Evolutionary conservation across 37 sponge, comb jelly and placozoan species (phyloP).

Genomic region (Chondrilla cf. caribensis): DNA sequence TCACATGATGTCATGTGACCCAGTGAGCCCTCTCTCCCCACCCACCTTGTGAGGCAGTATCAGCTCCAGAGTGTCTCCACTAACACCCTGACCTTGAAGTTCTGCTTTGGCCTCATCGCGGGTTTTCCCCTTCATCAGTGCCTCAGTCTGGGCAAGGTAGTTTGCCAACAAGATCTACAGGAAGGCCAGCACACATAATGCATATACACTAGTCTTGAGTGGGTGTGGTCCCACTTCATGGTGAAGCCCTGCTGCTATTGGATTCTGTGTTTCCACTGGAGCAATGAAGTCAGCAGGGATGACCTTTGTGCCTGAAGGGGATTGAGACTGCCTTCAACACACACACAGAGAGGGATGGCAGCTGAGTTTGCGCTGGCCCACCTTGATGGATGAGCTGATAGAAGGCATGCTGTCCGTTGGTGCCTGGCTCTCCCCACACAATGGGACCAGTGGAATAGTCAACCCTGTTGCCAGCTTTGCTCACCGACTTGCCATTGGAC

Average conservation of each 20-base stretch:
- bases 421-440: conserved; percentile 99
- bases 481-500: conserved; percentile 94
- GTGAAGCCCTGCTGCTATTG: conserved; percentile 79
- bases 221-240: conserved; percentile 74
- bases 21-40: too few relatives aligned
- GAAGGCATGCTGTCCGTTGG: conserved; percentile 99
- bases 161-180: conserved; percentile 91
- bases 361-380: conserved; percentile 11
- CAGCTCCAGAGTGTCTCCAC: conserved; percentile 50
- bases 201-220: background rate
- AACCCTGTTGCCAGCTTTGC: conserved; percentile 61
- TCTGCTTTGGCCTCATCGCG: conserved; percentile 82
- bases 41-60: conserved; percentile 91
- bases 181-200: background rate
- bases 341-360: background rate
- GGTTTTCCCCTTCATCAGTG: conserved; percentile 95
- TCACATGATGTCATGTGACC: background rate
- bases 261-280: conserved; percentile 90
- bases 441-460: conserved; percentile 98
- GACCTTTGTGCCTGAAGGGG: conserved; percentile 82
- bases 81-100: conserved; percentile 63
- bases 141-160: conserved; percentile 97
- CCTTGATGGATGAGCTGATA: conserved; percentile 99
- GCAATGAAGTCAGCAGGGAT: conserved; percentile 99
- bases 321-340: background rate